Evolutionary conservation across 2,888 invertebrate genomes (phyloP).

Genomic region (Tachina fera): DNA sequence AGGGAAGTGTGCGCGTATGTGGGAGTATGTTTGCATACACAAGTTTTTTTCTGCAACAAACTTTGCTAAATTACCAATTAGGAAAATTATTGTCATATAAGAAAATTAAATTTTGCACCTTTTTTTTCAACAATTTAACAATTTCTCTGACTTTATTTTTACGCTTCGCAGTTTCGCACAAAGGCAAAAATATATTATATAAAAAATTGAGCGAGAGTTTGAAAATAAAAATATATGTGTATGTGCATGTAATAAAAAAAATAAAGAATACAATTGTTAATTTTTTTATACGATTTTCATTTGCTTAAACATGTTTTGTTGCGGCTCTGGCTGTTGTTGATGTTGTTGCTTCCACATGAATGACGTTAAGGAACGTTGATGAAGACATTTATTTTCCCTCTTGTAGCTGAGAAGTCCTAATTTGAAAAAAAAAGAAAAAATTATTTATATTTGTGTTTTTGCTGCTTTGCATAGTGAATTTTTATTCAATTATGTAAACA

Average conservation of each 20-base stretch:
- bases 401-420: conserved; percentile 17
- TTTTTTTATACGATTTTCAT: conserved; percentile 47
- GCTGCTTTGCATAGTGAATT: conserved; percentile 34
- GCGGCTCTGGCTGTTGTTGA: not conserved
- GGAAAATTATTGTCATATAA: conserved; percentile 55
- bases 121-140: not conserved
- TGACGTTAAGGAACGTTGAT: conserved; percentile 28
- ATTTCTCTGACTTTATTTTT: conserved; percentile 1
- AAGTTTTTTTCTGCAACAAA: not conserved
- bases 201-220: not conserved
- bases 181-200: not conserved
- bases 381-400: conserved; percentile 28
- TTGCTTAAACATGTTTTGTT: conserved; percentile 9
- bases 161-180: conserved; percentile 1
- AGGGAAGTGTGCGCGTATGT: not conserved
- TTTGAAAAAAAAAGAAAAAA: not conserved
- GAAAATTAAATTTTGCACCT: conserved; percentile 50
- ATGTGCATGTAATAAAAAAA: not conserved
- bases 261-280: conserved; percentile 33
- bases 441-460: conserved; percentile 33
- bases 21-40: not conserved
- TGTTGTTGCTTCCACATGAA: not conserved
- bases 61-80: conserved; percentile 59
- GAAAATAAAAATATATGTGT: too few species aligned
- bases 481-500: conserved; percentile 55